These are phyloP conservation scores for Deroplatys truncata DNA, from an alignment of 2,888 invertebrate species.

Conservation along the genomic window DNA sequence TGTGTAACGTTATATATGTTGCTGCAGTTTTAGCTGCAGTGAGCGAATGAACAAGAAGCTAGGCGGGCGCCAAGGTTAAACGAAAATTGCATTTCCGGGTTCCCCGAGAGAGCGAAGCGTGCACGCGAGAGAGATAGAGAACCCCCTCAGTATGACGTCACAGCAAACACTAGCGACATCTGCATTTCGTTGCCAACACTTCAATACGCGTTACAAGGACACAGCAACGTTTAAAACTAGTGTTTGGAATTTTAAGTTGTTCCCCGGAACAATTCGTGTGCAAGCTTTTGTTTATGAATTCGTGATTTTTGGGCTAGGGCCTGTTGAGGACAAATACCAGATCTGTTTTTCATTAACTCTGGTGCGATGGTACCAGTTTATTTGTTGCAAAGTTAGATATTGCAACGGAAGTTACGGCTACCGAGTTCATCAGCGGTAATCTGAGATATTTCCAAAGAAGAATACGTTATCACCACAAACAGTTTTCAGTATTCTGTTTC, in stretches of 20 bases:
- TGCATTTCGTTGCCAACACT: not conserved
- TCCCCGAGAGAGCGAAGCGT: conserved; percentile 8
- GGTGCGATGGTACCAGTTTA: no score
- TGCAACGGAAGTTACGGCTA: no score
- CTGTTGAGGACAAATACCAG: no score
- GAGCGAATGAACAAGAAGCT: not conserved
- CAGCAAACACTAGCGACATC: not conserved
- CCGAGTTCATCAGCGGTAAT: no score
- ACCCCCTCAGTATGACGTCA: not conserved
- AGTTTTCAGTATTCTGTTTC: no score
- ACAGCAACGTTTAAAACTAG: not conserved
- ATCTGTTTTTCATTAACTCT: no score
- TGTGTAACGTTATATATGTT: not conserved
- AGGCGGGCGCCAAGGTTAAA: conserved; percentile 17
- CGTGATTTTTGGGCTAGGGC: no score
- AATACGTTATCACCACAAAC: no score
- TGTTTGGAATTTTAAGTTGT: not conserved
- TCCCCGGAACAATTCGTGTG: not conserved
- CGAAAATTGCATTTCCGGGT: conserved; percentile 26
- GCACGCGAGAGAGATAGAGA: not conserved
- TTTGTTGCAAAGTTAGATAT: no score
- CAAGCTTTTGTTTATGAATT: no score
- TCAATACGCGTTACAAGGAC: not conserved
- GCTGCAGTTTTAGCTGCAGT: not conserved
- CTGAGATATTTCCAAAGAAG: no score